Evolutionary conservation across 2,888 invertebrate species (phyloP), one percentile per base, ranked within the genome.

Genomic region (Netelia melanura): DNA sequence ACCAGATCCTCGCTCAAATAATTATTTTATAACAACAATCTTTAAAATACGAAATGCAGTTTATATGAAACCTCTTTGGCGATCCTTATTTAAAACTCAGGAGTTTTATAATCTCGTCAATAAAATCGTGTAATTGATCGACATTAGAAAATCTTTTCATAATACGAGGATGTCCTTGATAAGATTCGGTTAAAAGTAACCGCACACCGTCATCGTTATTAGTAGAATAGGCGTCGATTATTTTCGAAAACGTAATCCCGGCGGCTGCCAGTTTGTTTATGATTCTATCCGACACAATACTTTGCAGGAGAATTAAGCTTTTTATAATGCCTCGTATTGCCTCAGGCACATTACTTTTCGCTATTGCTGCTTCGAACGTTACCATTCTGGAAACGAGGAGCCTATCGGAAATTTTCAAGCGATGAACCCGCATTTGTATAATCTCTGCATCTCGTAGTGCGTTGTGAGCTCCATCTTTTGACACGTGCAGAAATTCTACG

Each of bases 391-490:
- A 17, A 25, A 74, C 14, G 61, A 48, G 62, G n/a, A 74, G 61
- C 61, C 21, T 8, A 61, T 74, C 17, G 5, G 23, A 17, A 14
- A 74, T 62, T 8, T 74, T 48, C 52, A 75, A 62, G 44, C 48
- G 64, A 52, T 75, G 64, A 10, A 52, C 64, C 1, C 64, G 30
- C 74, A 52, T 62, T 52, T 77, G 58, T 1, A 86, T 48, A 23
- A 85, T 74, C 17, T 79, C 17, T 23, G 74, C 83, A 56, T 86
- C 83, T 54, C 44, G 62, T 14, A 85, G 43, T 2, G 82, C 80
- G 75, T 84, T 85, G 64, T 87, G 87, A 17, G 84, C 81, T 48
- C 70, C 82, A 10, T 71, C 70, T 11, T 23, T 30, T 14, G 76
- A 67, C 44, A 81, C 25, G 21, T 83, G 21, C 9, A 84, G 54